Evolutionary conservation across 2,797 vertebrate species (phyloP).

Genomic region (Pelodytes ibericus): DNA sequence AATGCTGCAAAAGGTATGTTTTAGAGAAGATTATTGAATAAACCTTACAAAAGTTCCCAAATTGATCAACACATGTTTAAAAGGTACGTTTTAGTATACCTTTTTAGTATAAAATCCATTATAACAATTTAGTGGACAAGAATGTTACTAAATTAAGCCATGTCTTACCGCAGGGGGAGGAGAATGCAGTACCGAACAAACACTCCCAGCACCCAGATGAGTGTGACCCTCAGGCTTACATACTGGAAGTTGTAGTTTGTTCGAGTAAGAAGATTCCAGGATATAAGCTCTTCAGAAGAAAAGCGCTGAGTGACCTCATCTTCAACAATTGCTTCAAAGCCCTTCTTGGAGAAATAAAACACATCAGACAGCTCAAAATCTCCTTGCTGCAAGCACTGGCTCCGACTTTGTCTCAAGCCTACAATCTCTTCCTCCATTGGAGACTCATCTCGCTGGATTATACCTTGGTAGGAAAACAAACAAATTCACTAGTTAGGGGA

Average conservation of each 20-base stretch:
- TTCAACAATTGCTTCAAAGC: constrained; percentile 90
- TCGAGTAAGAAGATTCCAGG: constrained; percentile 95
- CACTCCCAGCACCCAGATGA: constrained; percentile 90
- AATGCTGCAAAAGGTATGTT: no score
- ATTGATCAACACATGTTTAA: no score
- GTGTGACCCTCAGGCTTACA: constrained; percentile 87
- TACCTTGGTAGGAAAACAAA: constrained; percentile 70
- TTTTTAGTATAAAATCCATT: no score
- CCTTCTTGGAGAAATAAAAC: constrained; percentile 90
- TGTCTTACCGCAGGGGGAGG: constrained; percentile 85
- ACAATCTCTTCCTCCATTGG: constrained; percentile 89
- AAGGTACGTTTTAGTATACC: no score
- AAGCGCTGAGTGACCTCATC: constrained; percentile 94
- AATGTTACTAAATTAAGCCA: no score
- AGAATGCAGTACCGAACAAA: constrained; percentile 87
- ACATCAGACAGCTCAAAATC: constrained; percentile 85
- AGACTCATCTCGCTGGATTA: constrained; percentile 84
- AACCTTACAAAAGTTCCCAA: no score
- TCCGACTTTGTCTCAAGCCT: constrained; percentile 67
- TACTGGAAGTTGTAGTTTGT: constrained; percentile 93
- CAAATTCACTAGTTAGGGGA: no score
- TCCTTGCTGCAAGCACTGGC: constrained; percentile 61
- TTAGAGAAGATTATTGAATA: no score
- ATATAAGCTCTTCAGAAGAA: constrained; percentile 92
- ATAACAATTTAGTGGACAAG: background rate